Evolutionary conservation across 2,797 vertebrate genomes (phyloP).

Genomic region (Thaleichthys pacificus): DNA sequence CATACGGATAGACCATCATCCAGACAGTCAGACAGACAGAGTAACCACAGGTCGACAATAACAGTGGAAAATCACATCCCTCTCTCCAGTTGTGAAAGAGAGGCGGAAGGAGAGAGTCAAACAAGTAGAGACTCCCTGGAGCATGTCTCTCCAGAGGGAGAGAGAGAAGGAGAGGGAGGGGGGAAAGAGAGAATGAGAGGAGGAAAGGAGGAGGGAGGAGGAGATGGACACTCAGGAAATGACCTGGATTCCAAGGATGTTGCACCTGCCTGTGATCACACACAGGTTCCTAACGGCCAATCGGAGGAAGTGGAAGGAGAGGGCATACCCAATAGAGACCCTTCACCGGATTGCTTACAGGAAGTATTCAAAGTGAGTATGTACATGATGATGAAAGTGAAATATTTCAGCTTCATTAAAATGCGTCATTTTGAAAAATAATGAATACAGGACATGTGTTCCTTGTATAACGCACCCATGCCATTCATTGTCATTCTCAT

Average conservation of each 20-base stretch:
- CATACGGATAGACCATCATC: conserved; percentile 23
- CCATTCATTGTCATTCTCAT: conserved; percentile 63
- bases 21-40: conserved; percentile 32
- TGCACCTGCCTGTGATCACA: conserved; percentile 55
- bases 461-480: conserved; percentile 49
- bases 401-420: conserved; percentile 15
- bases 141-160: conserved; percentile 54
- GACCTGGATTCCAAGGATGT: conserved; percentile 70
- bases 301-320: conserved; percentile 67
- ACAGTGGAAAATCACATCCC: conserved; percentile 62
- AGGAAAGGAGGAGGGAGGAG: neutral
- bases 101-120: conserved; percentile 43
- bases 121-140: conserved; percentile 44
- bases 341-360: conserved; percentile 65
- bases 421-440: conserved; percentile 12
- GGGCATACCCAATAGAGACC: conserved; percentile 59
- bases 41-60: conserved; percentile 51
- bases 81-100: conserved; percentile 37
- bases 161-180: conserved; percentile 26
- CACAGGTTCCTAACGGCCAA: conserved; percentile 60
- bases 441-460: neutral
- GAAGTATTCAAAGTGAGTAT: conserved; percentile 77
- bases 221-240: conserved; percentile 63
- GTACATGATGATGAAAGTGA: conserved; percentile 32
- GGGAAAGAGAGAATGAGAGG: neutral